Evolutionary conservation across 2,113 vertebrate genomes (phyloP), one percentile per base, ranked within the genome.

Genomic region (Notarius lentiginosus): DNA sequence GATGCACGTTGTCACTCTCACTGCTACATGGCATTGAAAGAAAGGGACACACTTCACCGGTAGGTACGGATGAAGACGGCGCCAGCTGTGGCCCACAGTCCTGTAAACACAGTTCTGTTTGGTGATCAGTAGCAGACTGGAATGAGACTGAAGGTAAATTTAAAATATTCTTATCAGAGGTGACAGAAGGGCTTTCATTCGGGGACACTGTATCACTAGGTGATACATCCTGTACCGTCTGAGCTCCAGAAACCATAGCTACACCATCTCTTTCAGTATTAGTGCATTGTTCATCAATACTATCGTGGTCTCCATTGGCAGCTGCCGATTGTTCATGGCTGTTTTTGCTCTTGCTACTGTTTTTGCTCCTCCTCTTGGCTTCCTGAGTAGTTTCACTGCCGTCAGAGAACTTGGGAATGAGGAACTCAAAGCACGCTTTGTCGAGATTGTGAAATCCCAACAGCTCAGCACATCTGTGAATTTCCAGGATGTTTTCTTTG

Each of bases 371-470:
- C 51, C 89, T 91, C n/a, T 91, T 90, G 86, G 89, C 94, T 88
- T 94, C 94, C 47, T 88, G 93, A 17, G 93, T 87, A 51, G 91
- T 91, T 60, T 82, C 86, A 61, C 95, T 94, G 49, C 92, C 92
- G 73, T 96, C 95, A 66, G 93, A 94, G 92, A 97, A 98, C 90
- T 96, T 99, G 72, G 96, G 96, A 86, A 96, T 93, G 89, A 99
- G 97, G 91, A 99, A 99, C 89, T 98, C 96, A 91, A 99, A 99
- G 92, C 98, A 99, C 51, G 96, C 95, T 34, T 96, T 96, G 90
- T 99, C 98, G 49, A 99, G 95, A 90, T 98, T 96, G 87, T 89
- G 96, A 51, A 99, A 94, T 24, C 96, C 97, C 92, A 99, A 91
- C 86, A 98, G 93, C 83, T 96, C 94, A 11, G 97, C 98, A 86